phyloP scores from a whole-genome alignment of 2,888 invertebrate species.

The Tethea ocularis region DNA sequence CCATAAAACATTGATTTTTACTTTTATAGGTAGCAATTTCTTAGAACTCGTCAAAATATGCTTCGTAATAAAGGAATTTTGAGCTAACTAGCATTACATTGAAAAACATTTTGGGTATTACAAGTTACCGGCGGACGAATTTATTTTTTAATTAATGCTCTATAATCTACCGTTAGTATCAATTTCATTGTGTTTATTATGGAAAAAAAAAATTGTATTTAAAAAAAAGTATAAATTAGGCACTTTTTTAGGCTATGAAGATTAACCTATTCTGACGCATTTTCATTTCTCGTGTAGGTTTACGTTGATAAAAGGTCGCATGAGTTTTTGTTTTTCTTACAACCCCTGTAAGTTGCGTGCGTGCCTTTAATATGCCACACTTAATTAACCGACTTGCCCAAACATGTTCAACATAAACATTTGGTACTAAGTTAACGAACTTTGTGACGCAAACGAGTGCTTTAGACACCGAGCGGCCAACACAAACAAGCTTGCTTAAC shows the following conservation, averaged over 20 bases:
- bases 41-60: slow-evolving; percentile 1
- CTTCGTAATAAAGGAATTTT: neutral
- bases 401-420: slow-evolving; percentile 65
- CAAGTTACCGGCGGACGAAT: too few relatives aligned
- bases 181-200: too few relatives aligned
- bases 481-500: slow-evolving; percentile 24
- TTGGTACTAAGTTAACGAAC: slow-evolving; percentile 55
- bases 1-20: slow-evolving; percentile 1
- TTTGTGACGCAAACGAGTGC: slow-evolving; percentile 46
- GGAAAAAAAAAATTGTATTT: too few relatives aligned
- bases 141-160: too few relatives aligned
- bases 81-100: neutral
- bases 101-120: neutral
- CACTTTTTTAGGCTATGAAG: neutral
- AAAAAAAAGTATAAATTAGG: too few relatives aligned
- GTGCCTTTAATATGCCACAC: slow-evolving; percentile 62
- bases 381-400: slow-evolving; percentile 67
- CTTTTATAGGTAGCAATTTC: slow-evolving; percentile 4
- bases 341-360: slow-evolving; percentile 54
- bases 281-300: slow-evolving; percentile 6
- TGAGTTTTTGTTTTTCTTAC: slow-evolving; percentile 57
- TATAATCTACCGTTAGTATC: too few relatives aligned
- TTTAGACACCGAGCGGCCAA: slow-evolving; percentile 29
- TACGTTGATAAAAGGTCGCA: slow-evolving; percentile 18
- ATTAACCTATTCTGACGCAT: neutral